phyloP scores from a whole-genome alignment of 2,888 invertebrate species.

The Eupithecia dodoneata region DNA sequence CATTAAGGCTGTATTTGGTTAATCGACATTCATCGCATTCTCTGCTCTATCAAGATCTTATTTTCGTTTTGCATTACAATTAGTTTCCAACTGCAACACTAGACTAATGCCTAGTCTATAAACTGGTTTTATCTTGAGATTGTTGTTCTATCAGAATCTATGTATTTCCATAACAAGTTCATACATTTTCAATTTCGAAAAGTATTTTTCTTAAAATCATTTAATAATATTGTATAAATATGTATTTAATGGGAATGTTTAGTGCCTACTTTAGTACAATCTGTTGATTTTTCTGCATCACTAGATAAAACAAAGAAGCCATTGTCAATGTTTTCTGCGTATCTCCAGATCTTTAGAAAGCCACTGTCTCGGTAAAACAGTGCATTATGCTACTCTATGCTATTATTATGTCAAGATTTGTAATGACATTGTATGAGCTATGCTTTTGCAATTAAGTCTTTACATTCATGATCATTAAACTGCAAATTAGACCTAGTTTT shows the following conservation, averaged over 20 bases:
- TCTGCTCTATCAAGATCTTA: constrained; percentile 29
- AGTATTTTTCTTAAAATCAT: background rate
- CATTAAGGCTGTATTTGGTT: constrained; percentile 45
- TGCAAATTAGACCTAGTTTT: constrained; percentile 20
- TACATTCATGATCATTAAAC: constrained; percentile 22
- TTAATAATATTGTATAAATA: no score
- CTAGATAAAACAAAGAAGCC: constrained; percentile 43
- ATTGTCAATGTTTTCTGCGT: constrained; percentile 44
- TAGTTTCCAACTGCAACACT: constrained; percentile 15
- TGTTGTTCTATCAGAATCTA: background rate
- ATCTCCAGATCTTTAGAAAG: constrained; percentile 46
- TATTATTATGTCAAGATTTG: constrained; percentile 35
- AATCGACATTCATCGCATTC: constrained; percentile 50
- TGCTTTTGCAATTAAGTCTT: constrained; percentile 30
- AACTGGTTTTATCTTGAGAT: constrained; percentile 23
- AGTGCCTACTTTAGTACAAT: background rate
- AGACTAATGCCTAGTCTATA: constrained; percentile 14
- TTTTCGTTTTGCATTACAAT: constrained; percentile 24
- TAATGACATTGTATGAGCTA: constrained; percentile 16
- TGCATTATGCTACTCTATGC: constrained; percentile 33
- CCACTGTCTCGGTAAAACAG: constrained; percentile 31
- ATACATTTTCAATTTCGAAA: constrained; percentile 1
- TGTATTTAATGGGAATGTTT: background rate
- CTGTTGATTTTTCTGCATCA: constrained; percentile 34
- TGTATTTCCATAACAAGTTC: constrained; percentile 20